Evolutionary conservation across 2,113 vertebrate genomes (phyloP), one percentile per base, ranked within the genome.

Genomic region (Pongo abelii): DNA sequence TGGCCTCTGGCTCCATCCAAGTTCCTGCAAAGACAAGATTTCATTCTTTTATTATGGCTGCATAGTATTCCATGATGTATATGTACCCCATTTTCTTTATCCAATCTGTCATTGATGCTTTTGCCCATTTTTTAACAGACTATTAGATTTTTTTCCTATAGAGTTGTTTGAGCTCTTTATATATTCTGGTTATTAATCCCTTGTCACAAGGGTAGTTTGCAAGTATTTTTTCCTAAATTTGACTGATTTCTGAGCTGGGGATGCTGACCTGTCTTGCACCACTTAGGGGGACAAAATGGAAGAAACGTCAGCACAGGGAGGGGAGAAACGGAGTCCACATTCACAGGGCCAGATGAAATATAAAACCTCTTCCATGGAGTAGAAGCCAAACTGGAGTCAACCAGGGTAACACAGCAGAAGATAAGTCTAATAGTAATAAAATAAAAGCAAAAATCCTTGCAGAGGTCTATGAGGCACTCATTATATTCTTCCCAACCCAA

Each of bases 381-480:
- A 11, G 64, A 79, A 69, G 38, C 9, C 59, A 74, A 38, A 38
- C 78, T 14, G 16, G 25, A 94, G 17, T 11, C 22, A 59, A 52
- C 5, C 32, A 72, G 11, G 61, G 5, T 22, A 89, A n/a, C 25
- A 12, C 14, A 38, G 43, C n/a, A 83, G 57, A 83, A 46, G 81
- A n/a, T 23, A 77, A 18, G 23, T 16, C 67, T 52, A 35, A 72
- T 35, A 16, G 30, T 40, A 69, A 38, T 50, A 69, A 22, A 32
- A 79, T 11, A 61, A 77, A 86, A 80, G 77, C 35, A 4, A 9
- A n/a, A 69, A 20, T 52, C 55, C 50, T 69, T 18, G 69, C 46
- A 1, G 1, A 10, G 25, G 5, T 67, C 89, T 74, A 10, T 1
- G 14, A 59, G 79, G 38, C 2, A 17, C 2, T 35, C 48, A 0